Percentiles rank a stretch among this genome's conserved stretches.
Evolutionary conservation across 2,888 invertebrate genomes (phyloP).

Genomic region (Drosophila macrospina): DNA sequence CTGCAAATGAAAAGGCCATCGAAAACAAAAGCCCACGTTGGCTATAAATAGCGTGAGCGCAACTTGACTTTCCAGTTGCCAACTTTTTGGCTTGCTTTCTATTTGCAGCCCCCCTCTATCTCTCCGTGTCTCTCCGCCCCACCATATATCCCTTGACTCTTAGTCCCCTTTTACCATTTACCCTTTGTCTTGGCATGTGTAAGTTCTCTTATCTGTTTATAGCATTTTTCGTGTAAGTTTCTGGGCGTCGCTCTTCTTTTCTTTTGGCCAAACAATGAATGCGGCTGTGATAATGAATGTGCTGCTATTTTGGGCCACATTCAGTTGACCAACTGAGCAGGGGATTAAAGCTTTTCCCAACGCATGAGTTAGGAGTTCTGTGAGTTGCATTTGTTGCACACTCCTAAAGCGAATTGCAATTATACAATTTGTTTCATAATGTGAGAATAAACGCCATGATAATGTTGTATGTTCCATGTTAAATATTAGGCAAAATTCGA

Average conservation of each 20-base stretch:
- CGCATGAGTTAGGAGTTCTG: conserved; percentile 24
- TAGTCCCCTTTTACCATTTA: conserved; percentile 21
- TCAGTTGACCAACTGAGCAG: not conserved
- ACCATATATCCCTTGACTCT: not conserved
- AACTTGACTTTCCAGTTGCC: conserved; percentile 77
- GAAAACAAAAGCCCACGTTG: conserved; percentile 79
- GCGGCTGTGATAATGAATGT: conserved; percentile 38
- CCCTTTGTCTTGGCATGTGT: conserved; percentile 48
- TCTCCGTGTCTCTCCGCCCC: too few relatives aligned
- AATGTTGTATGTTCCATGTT: conserved; percentile 40
- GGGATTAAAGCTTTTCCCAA: conserved; percentile 8
- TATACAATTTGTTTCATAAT: conserved; percentile 75
- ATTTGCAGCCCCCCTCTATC: not conserved
- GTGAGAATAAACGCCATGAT: conserved; percentile 54
- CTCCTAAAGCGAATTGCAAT: conserved; percentile 74
- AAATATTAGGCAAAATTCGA: conserved; percentile 16
- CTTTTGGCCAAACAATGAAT: conserved; percentile 18
- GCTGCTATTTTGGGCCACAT: conserved; percentile 32
- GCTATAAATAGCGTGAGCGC: conserved; percentile 76
- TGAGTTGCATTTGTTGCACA: conserved; percentile 53
- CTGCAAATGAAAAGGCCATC: conserved; percentile 81
- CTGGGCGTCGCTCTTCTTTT: conserved; percentile 37
- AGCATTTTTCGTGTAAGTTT: conserved; percentile 70
- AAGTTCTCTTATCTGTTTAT: conserved; percentile 71
- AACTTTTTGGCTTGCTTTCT: conserved; percentile 63